Conservation (phyloP, 1,140 invertebrate species). For the Hylaeus anthracinus region DNA sequence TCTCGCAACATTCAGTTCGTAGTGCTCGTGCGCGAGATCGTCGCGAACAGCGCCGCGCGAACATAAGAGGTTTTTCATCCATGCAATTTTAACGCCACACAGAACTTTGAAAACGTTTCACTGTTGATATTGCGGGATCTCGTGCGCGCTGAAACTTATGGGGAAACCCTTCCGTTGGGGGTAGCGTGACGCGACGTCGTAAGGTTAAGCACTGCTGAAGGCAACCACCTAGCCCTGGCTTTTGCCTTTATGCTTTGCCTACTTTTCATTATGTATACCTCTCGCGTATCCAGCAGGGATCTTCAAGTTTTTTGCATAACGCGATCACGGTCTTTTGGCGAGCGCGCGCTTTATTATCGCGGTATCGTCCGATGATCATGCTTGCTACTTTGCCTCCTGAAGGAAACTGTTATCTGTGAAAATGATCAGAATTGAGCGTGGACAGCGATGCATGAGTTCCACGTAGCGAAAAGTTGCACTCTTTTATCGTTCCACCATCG, state of each 20-base stretch:
- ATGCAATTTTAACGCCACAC: slow-evolving; percentile 18
- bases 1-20: not conserved
- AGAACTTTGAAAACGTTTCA: slow-evolving; percentile 43
- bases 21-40: not conserved
- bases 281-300: slow-evolving; percentile 41
- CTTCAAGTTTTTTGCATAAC: slow-evolving; percentile 48
- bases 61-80: not conserved
- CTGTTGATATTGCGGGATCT: slow-evolving; percentile 55
- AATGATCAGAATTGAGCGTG: slow-evolving; percentile 31
- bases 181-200: slow-evolving; percentile 62
- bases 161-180: slow-evolving; percentile 15
- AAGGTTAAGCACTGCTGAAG: slow-evolving; percentile 59
- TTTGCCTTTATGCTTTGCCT: slow-evolving; percentile 35
- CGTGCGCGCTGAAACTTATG: slow-evolving; percentile 57
- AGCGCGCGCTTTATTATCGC: slow-evolving; percentile 43
- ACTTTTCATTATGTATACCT: slow-evolving; percentile 48
- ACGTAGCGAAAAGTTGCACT: not conserved
- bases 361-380: slow-evolving; percentile 24
- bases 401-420: slow-evolving; percentile 24
- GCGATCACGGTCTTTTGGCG: slow-evolving; percentile 42
- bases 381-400: slow-evolving; percentile 31
- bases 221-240: slow-evolving; percentile 16
- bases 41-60: not conserved
- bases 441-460: slow-evolving; percentile 29
- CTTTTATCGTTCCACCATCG: not conserved